Evolutionary conservation across 1,140 invertebrate species (phyloP), one percentile per base, ranked within the genome.

Genomic region (Zaprionus inermis): DNA sequence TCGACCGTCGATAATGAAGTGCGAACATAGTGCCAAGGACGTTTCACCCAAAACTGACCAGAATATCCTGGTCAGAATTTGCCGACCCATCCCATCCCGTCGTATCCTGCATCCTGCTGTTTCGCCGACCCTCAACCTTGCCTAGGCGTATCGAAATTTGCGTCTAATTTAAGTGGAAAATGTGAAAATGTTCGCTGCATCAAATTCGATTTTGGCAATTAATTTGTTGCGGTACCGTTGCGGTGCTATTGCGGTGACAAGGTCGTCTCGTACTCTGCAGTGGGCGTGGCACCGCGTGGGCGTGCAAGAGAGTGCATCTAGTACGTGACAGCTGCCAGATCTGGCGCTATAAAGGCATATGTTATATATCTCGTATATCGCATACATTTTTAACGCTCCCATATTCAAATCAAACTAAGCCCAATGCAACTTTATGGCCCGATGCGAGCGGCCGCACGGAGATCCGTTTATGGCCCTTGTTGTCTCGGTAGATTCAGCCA

Each of bases 1-100:
- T 88, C 81, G 80, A 89, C 85, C 84, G 81, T 66, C 84, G 81
- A 89, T 88, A 88, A 88, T 88, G 78, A 76, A 80, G 84, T 88
- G 84, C 74, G 78, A 88, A 88, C 75, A 28, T 63, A 68, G 24
- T 28, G 22, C 66, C 72, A 76, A 76, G 76, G 79, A 85, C 76
- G 66, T 56, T 60, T 32, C n/a, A 36, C 32, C 16, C 18, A 11
- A 22, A 22, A 18, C 44, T 49, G 44, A 22, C 18, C 44, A 49
- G 18, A 12, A 22, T 49, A 5, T 22, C 5, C 44, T 49, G 44
- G 44, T 22, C 44, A 16, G 44, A 20, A 46, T 46, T 5, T 32
- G 0, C 7, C 30, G 59, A 59, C 24, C 24, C 24, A 56, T 46
- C 1, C 64, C 22, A 20, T 46, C 20, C 36, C 46, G 9, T 30